Percentiles rank a stretch among this genome's conserved stretches.
These are phyloP conservation scores for Troides helena DNA, from an alignment of 2,888 invertebrate genomes.

Conservation along the genomic window DNA sequence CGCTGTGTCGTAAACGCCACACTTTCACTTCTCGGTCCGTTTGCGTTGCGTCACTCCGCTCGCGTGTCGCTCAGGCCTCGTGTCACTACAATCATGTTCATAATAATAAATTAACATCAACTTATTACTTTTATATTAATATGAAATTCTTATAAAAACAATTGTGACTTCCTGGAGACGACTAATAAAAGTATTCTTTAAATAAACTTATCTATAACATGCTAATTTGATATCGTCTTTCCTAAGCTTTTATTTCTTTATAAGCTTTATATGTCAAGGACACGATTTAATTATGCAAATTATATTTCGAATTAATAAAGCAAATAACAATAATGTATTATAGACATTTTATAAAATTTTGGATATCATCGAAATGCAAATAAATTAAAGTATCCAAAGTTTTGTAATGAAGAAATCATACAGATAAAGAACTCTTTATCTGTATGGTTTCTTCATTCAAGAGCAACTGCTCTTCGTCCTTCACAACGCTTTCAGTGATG, in stretches of 20 bases:
- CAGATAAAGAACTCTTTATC: too few species aligned
- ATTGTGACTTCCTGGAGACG: neutral
- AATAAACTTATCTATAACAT: constrained; percentile 19
- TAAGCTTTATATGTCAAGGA: constrained; percentile 4
- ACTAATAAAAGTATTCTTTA: neutral
- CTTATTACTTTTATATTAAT: too few species aligned
- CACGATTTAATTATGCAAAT: constrained; percentile 1
- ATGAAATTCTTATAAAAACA: too few species aligned
- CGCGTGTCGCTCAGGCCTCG: constrained; percentile 45
- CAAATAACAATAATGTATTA: neutral
- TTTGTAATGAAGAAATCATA: too few species aligned
- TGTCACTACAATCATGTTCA: constrained; percentile 12
- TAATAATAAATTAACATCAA: too few species aligned
- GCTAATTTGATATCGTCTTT: constrained; percentile 8
- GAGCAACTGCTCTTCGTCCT: too few species aligned
- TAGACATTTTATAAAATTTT: neutral
- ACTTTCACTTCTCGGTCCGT: constrained; percentile 66
- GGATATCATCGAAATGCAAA: neutral
- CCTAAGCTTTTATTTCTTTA: neutral
- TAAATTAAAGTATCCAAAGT: neutral
- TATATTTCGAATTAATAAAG: constrained; percentile 3
- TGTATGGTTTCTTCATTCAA: too few species aligned
- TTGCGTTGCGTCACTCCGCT: constrained; percentile 52
- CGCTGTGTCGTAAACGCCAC: constrained; percentile 64
- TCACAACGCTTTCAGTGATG: too few species aligned